Conservation (phyloP, 1,140 invertebrate genomes). For the Cotesia typhae region DNA sequence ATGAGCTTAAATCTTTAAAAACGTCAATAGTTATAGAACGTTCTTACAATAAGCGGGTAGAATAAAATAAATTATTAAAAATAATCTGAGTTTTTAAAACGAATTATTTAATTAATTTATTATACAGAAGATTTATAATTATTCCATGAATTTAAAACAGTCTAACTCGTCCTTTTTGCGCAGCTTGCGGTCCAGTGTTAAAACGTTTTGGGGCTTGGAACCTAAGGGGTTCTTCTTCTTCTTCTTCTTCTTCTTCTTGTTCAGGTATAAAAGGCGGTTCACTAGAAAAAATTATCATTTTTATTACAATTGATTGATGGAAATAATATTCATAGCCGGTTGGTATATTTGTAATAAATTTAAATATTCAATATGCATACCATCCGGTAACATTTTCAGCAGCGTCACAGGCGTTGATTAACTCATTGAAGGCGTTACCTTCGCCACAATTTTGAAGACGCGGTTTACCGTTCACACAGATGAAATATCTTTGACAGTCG, state of each 20-base stretch:
- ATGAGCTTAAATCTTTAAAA: too few species aligned
- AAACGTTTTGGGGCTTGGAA: background rate
- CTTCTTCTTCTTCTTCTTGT: background rate
- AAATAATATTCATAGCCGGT: background rate
- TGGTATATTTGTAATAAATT: background rate
- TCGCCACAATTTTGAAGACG: constrained; percentile 78
- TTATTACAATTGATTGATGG: too few species aligned
- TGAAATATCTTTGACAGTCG: constrained; percentile 84
- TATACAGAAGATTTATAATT: background rate
- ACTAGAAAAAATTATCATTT: constrained; percentile 3
- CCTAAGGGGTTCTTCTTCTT: background rate
- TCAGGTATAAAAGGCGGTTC: constrained; percentile 2
- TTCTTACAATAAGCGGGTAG: too few species aligned
- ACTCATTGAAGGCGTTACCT: constrained; percentile 82
- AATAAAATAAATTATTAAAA: background rate
- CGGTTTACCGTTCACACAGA: constrained; percentile 81
- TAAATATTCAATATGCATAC: constrained; percentile 48
- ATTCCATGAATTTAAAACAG: constrained; percentile 20
- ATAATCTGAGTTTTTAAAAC: background rate
- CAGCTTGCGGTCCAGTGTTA: constrained; percentile 5
- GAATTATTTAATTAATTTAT: constrained; percentile 1
- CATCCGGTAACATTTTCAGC: constrained; percentile 82
- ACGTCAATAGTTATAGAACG: too few species aligned
- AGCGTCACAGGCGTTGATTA: constrained; percentile 78
- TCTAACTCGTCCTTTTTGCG: constrained; percentile 7